Base-by-base conservation (phyloP, 2,113 vertebrate species). In the Xenopus borealis region DNA sequence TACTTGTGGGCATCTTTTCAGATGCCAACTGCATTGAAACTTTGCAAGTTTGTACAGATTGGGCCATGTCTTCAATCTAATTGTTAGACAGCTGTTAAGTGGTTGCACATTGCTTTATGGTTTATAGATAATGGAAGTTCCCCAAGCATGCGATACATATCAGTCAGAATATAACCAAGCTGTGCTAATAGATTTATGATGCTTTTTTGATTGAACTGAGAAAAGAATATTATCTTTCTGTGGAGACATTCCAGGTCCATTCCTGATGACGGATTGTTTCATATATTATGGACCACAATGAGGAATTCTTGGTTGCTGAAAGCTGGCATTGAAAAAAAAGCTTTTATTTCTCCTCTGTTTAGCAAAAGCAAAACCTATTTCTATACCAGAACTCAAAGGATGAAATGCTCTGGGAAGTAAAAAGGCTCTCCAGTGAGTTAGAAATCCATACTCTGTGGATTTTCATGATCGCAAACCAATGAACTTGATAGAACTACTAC, bases 1-100 rank as follows among this genome's bases (percentile, higher is more conserved):
- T 70, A 77, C 50, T 62, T 57, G 53, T 33, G 14, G 18, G 59
- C 74, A 70, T 77, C 65, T 70, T 50, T 44, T 55, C 52, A 76
- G 73, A 69, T 76, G 74, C 67, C 74, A 77, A 77, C 74, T 77
- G 59, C 59, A 64, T 45, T 70, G 67, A 64, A 70, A 77, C 67
- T 77, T 77, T 69, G 59, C 10, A 57, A 64, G 30, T 77, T 69
- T 70, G 50, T 68, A 20, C 53, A 70, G 52, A 70, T 70, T 77
- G 74, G 59, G 52, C 61, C 67, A 45, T 57, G 67, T 30, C 40
- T 76, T 62, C 46, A 62, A 20, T 63, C 47, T 70, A 77, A 77
- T 77, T 52, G 59, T 70, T 77, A 27, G 40, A 77, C 47, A 70
- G 67, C 47, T 77, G 74, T 61, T 77, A 57, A 62, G 74, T 70